A percentile compares a stretch with the other conserved stretches of the same genome.
Conservation (phyloP, 1,140 invertebrate genomes). For the Aradophagus sp. region DNA sequence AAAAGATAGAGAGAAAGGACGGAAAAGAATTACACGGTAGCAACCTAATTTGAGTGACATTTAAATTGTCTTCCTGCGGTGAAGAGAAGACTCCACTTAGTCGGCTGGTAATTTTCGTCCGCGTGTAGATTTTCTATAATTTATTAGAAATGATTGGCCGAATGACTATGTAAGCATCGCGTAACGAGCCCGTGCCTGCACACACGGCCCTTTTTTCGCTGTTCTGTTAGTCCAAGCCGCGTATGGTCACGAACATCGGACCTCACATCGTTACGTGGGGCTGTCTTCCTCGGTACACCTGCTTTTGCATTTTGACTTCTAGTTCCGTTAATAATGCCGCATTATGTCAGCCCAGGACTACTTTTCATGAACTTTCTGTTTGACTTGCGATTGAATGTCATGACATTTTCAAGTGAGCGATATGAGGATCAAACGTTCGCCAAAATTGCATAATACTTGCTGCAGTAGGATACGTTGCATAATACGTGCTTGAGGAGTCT, state of each 20-base stretch:
- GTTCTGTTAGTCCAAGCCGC: conserved; percentile 30
- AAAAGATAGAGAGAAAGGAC: too few species aligned
- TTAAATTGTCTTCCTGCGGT: conserved; percentile 7
- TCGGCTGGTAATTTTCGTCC: conserved; percentile 6
- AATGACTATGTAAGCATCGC: conserved; percentile 62
- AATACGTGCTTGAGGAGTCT: too few species aligned
- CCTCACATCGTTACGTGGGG: conserved; percentile 64
- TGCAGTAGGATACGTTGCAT: too few species aligned
- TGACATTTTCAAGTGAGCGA: too few species aligned
- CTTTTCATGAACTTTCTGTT: too few species aligned
- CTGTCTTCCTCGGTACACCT: conserved; percentile 51
- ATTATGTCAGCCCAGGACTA: too few species aligned
- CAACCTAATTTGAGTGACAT: conserved; percentile 28
- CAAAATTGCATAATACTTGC: too few species aligned
- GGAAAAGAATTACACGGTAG: too few species aligned
- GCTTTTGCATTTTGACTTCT: conserved; percentile 32
- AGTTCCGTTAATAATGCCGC: conserved; percentile 29
- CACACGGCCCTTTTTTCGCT: conserved; percentile 50
- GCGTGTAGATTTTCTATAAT: conserved; percentile 15
- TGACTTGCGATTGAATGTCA: too few species aligned
- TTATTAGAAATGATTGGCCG: conserved; percentile 48
- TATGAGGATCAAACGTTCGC: too few species aligned
- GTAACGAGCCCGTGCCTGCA: conserved; percentile 62
- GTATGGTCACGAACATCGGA: conserved; percentile 64
- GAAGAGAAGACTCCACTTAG: too few species aligned